Base-by-base conservation (phyloP, 2,113 vertebrate genomes). In the Junco hyemalis region DNA sequence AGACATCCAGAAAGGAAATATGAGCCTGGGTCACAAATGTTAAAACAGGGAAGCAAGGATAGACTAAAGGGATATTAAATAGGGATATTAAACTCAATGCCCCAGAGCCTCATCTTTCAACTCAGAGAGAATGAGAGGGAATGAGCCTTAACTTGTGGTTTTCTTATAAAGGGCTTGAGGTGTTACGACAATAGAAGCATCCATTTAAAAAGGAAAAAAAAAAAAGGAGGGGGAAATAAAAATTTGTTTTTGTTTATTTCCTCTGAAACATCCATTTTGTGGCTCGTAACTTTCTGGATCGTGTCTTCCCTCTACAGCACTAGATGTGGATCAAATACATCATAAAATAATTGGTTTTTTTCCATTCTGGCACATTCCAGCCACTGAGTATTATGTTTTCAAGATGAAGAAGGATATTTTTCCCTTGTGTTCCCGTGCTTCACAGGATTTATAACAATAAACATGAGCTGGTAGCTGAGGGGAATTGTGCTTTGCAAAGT, bases 401-500 rank as follows among this genome's bases (percentile, higher is more conserved):
- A 72, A 71, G 80, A 86, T 53, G 88, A 90, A 90, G 70, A 26
- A 91, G 79, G 56, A 40, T 71, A 18, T 31, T 86, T 90, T 73
- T 63, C 40, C 38, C 81, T 51, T 35, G 47, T 35, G 38, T 68
- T 81, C 77, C 60, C 0, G 0, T 48, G 66, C 66, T 94, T 73
- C 56, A 4, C 6, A 51, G 64, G 63, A 74, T 68, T 88, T 81
- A 40, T 54, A 88, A 51, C 44, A 91, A 83, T 70, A 93, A 93
- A 83, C 38, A 74, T 0, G 38, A 71, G 65, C 76, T 35, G 36
- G 72, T 77, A 64, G 85, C 90, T 50, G 73, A 87, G 74, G 63
- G 89, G 70, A 91, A 69, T 70, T 90, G 83, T 84, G 60, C 73
- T 93, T 91, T 92, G 83, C 44, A 59, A 93, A 95, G 82, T 79